Percentiles rank a stretch among this genome's conserved stretches.
phyloP scores from a whole-genome alignment of 2,888 invertebrate genomes.

The Ryuthela nishihirai region DNA sequence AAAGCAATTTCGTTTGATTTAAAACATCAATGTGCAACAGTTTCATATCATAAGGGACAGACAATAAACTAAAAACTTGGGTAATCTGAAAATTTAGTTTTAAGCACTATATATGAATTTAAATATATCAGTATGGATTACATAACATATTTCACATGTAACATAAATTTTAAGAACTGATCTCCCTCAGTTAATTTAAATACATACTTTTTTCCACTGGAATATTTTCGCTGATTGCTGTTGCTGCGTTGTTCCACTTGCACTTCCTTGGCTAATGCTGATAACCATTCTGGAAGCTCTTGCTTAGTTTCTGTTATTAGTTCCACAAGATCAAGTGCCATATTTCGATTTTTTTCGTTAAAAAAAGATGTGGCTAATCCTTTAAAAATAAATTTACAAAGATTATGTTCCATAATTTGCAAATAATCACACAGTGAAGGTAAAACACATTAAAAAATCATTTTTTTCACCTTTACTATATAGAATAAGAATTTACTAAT shows the following conservation, averaged over 20 bases:
- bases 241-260: conserved; percentile 44
- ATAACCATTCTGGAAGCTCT: conserved; percentile 83
- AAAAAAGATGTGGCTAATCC: conserved; percentile 98
- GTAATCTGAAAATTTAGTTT: no score
- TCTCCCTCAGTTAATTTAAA: no score
- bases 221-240: conserved; percentile 16
- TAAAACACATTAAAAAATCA: background rate
- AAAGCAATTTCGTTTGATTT: no score
- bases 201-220: conserved; percentile 34
- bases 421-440: background rate
- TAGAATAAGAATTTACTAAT: background rate
- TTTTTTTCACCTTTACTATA: background rate
- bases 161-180: no score
- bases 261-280: conserved; percentile 65
- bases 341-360: conserved; percentile 95
- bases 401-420: background rate
- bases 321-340: conserved; percentile 87
- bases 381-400: conserved; percentile 45
- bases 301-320: conserved; percentile 94
- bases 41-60: no score
- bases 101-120: no score
- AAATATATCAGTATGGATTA: no score
- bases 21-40: no score
- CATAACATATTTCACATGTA: no score
- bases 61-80: no score